These are phyloP conservation scores for Homarus americanus DNA, from an alignment of 1,140 invertebrate species.

Conservation along the genomic window DNA sequence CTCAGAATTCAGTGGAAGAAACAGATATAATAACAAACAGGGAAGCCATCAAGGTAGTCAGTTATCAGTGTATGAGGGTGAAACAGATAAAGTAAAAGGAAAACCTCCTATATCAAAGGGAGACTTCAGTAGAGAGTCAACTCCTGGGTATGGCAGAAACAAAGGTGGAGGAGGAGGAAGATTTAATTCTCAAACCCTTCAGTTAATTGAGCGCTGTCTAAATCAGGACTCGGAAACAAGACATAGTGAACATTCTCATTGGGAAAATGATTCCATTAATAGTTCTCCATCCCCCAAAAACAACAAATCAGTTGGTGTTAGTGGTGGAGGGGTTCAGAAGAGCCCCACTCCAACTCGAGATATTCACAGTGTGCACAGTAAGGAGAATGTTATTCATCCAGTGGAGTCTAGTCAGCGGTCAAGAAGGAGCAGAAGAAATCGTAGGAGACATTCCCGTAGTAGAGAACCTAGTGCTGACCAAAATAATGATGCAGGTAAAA, in stretches of 20 bases:
- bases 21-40: slow-evolving; percentile 63
- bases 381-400: slow-evolving; percentile 71
- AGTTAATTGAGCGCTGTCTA: slow-evolving; percentile 71
- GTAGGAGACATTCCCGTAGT: slow-evolving; percentile 59
- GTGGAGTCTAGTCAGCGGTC: slow-evolving; percentile 50
- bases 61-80: slow-evolving; percentile 67
- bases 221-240: slow-evolving; percentile 64
- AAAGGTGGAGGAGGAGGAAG: slow-evolving; percentile 24
- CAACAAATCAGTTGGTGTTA: neutral
- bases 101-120: slow-evolving; percentile 52
- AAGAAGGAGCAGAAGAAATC: slow-evolving; percentile 53
- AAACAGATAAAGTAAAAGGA: slow-evolving; percentile 48
- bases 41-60: slow-evolving; percentile 66
- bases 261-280: slow-evolving; percentile 34
- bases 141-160: slow-evolving; percentile 36
- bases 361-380: slow-evolving; percentile 72
- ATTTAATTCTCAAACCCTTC: slow-evolving; percentile 50
- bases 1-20: slow-evolving; percentile 73
- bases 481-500: slow-evolving; percentile 13
- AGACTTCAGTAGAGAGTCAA: slow-evolving; percentile 60
- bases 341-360: slow-evolving; percentile 69
- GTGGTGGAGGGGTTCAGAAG: slow-evolving; percentile 37
- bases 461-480: slow-evolving; percentile 57
- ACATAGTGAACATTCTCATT: slow-evolving; percentile 16
- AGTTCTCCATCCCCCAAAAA: slow-evolving; percentile 31